A percentile compares a stretch with the other conserved stretches of the same genome.
Evolutionary conservation across 2,888 invertebrate genomes (phyloP).

Genomic region (Sisyra terminalis): DNA sequence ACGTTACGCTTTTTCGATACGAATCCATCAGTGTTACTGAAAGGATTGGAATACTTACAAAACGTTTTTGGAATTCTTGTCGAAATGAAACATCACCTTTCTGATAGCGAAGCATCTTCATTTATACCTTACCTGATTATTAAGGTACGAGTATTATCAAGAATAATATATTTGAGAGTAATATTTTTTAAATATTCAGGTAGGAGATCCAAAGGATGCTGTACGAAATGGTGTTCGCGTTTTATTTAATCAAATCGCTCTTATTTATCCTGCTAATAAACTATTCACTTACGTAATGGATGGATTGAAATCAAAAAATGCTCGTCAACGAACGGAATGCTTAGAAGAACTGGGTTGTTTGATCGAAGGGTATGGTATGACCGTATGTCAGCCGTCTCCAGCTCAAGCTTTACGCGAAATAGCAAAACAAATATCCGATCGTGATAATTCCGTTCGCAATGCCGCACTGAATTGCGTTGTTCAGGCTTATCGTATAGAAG

Average conservation of each 20-base stretch:
- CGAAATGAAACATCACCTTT: slow-evolving; percentile 66
- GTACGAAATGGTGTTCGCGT: slow-evolving; percentile 79
- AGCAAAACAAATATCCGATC: slow-evolving; percentile 87
- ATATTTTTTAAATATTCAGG: slow-evolving; percentile 28
- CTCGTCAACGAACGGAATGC: slow-evolving; percentile 91
- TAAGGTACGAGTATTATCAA: slow-evolving; percentile 47
- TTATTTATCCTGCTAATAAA: slow-evolving; percentile 77
- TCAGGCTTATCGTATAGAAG: slow-evolving; percentile 76
- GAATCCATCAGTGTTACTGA: slow-evolving; percentile 90
- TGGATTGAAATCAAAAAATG: slow-evolving; percentile 91
- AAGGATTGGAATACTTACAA: slow-evolving; percentile 84
- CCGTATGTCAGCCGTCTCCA: slow-evolving; percentile 68
- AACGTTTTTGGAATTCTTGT: slow-evolving; percentile 67
- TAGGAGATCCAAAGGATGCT: slow-evolving; percentile 92
- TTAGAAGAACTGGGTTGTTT: slow-evolving; percentile 79
- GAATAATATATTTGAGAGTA: slow-evolving; percentile 2
- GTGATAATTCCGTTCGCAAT: slow-evolving; percentile 90
- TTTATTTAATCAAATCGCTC: slow-evolving; percentile 68
- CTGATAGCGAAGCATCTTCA: slow-evolving; percentile 79
- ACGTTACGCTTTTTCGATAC: slow-evolving; percentile 96
- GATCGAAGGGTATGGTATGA: slow-evolving; percentile 70
- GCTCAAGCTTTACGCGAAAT: slow-evolving; percentile 72
- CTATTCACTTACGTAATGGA: slow-evolving; percentile 85
- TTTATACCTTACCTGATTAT: slow-evolving; percentile 90
- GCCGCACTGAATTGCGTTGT: slow-evolving; percentile 91